Percentiles rank a stretch among this genome's conserved stretches.
phyloP scores from a whole-genome alignment of 2,888 invertebrate species.

The Syrphus vitripennis region DNA sequence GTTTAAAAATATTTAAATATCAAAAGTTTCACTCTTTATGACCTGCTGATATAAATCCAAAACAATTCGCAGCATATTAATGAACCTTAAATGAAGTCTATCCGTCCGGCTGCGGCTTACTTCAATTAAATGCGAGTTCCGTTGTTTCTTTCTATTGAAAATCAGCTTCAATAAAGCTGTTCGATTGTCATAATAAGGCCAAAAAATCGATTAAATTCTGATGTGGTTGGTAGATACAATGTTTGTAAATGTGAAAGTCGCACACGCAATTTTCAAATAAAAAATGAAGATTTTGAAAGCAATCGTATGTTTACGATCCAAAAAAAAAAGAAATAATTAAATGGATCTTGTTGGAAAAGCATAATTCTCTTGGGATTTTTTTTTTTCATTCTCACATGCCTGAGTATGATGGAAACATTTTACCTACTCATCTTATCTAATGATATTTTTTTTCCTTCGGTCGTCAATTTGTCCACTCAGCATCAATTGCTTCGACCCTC shows the following conservation, averaged over 20 bases:
- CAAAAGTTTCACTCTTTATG: conserved; percentile 62
- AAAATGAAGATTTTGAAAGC: conserved; percentile 43
- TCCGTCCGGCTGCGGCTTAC: conserved; percentile 40
- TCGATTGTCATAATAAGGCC: conserved; percentile 52
- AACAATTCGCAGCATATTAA: conserved; percentile 60
- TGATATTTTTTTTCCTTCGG: conserved; percentile 53
- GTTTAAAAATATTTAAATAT: conserved; percentile 46
- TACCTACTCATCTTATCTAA: conserved; percentile 68
- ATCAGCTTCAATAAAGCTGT: conserved; percentile 15
- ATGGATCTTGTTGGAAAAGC: not conserved
- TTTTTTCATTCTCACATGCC: conserved; percentile 23
- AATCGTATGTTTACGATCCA: conserved; percentile 40
- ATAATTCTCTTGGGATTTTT: conserved; percentile 36
- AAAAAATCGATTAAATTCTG: conserved; percentile 28
- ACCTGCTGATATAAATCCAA: conserved; percentile 60
- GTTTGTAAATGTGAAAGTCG: conserved; percentile 48
- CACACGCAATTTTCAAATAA: conserved; percentile 11
- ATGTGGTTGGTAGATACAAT: not conserved
- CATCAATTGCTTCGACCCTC: conserved; percentile 69
- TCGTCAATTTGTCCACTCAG: conserved; percentile 72
- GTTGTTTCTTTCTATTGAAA: conserved; percentile 36
- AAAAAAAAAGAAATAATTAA: conserved; percentile 56
- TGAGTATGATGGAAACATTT: conserved; percentile 23
- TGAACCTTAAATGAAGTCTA: conserved; percentile 48
- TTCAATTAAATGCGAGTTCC: conserved; percentile 52